Percentiles rank a stretch among this genome's conserved stretches.
phyloP scores from a whole-genome alignment of 2,888 invertebrate species.

The Heliconius ethilla region DNA sequence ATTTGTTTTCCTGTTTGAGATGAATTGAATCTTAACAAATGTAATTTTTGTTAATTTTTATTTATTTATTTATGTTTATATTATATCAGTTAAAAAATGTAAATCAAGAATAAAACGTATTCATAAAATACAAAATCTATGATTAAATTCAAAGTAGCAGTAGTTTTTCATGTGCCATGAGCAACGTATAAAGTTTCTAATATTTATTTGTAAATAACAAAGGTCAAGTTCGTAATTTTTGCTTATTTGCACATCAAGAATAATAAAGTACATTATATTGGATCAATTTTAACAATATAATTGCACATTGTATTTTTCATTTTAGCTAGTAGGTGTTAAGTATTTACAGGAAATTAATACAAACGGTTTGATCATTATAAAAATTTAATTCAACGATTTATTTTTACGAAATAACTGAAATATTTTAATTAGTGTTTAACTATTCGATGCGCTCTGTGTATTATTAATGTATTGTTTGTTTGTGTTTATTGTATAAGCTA shows the following conservation, averaged over 20 bases:
- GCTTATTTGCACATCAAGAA: background rate
- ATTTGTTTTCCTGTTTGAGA: conserved; percentile 66
- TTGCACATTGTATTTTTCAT: too few species aligned
- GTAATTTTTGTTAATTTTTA: conserved; percentile 2
- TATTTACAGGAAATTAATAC: background rate
- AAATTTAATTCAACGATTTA: background rate
- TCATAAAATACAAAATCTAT: background rate
- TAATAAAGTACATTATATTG: background rate
- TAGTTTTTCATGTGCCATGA: background rate
- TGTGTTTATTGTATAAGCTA: conserved; percentile 80
- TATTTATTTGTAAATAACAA: too few species aligned
- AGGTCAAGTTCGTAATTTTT: background rate
- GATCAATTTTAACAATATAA: background rate
- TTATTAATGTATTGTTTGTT: conserved; percentile 79
- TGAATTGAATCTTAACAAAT: conserved; percentile 30
- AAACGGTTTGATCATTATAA: background rate
- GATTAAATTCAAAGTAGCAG: background rate
- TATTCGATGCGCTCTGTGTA: conserved; percentile 66
- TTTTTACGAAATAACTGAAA: conserved; percentile 18
- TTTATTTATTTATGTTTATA: background rate
- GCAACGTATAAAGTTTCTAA: background rate
- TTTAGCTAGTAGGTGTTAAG: background rate
- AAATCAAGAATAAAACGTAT: background rate
- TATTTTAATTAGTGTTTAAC: conserved; percentile 54
- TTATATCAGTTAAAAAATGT: background rate